Percentiles rank a stretch among this genome's conserved stretches.
These are phyloP conservation scores for Phalacrocorax pelagicus DNA, from an alignment of 2,113 vertebrate species.

Conservation along the genomic window DNA sequence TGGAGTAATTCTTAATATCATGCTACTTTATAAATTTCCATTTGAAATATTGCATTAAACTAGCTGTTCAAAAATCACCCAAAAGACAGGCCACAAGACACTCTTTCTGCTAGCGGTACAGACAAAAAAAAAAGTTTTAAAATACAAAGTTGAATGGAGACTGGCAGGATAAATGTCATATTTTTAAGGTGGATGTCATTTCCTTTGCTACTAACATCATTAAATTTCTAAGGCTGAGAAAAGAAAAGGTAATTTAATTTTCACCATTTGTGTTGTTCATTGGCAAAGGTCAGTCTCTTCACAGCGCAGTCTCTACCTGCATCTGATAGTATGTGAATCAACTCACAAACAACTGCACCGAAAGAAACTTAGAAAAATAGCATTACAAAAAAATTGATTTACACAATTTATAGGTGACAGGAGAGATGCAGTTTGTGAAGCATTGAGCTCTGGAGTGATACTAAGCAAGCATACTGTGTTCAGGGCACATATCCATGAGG, in stretches of 20 bases:
- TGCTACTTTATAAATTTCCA: neutral
- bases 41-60: neutral
- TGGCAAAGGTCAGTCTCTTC: neutral
- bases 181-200: neutral
- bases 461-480: neutral
- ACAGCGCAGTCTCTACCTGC: neutral
- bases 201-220: neutral
- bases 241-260: neutral
- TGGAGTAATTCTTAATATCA: neutral
- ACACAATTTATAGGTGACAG: neutral
- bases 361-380: neutral
- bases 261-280: neutral
- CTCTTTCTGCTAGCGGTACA: neutral
- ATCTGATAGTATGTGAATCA: neutral
- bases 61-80: neutral
- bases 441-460: neutral
- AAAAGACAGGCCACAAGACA: neutral
- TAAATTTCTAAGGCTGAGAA: neutral
- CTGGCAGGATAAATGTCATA: neutral
- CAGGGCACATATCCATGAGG: neutral
- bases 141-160: neutral
- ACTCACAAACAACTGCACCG: neutral
- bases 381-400: neutral
- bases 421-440: neutral
- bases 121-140: neutral